Base-by-base conservation (phyloP, 2,113 vertebrate species). In the Melanostigma gelatinosum region DNA sequence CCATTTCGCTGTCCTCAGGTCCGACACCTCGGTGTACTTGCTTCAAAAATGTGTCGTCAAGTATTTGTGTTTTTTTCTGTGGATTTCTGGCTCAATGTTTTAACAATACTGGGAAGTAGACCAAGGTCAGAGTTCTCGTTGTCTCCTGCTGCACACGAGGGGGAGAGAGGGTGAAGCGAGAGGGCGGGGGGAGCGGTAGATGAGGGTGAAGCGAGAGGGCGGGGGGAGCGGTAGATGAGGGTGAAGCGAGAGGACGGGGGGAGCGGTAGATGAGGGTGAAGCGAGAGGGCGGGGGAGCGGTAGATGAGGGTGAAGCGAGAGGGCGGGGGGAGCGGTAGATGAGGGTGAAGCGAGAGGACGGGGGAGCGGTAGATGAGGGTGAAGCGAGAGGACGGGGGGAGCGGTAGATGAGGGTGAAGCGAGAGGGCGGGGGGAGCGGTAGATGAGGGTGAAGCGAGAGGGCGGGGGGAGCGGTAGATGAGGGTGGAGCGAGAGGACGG, bases 91-190 rank as follows among this genome's bases (percentile, higher is more conserved):
- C 24, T 83, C 10, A 65, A 22, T 12, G 40, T 77, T 84, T 76
- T 22, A 66, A 61, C 18, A 18, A 4, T 22, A 36, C 75, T 68
- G 61, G 77, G 66, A 75, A 78, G 63, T 66, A 73, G 64, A 82
- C 83, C 68, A 85, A 88, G 90, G 88, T 90, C 88, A 84, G 72
- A 81, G 57, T 34, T 24, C 34, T 76, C 48, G 70, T 57, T 66
- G 77, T 83, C 79, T 81, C 73, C 58, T 77, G 68, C 84, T 50
- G 68, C 82, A 76, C 44, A 20, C 38, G 44, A 70, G 63, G 29
- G 55, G 46, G 44, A 42, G 48, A 81, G 48, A 69, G 54, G 57
- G 58, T 27, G 80, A 66, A 72, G 22, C 0, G 2, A n/a, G 54
- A 61, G 13, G 42, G 34, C 7, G 18, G 55, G 20, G 38, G 24